These are phyloP conservation scores for Grammomys dolichurus DNA, from an alignment of 2,113 vertebrate genomes.

Conservation along the genomic window DNA sequence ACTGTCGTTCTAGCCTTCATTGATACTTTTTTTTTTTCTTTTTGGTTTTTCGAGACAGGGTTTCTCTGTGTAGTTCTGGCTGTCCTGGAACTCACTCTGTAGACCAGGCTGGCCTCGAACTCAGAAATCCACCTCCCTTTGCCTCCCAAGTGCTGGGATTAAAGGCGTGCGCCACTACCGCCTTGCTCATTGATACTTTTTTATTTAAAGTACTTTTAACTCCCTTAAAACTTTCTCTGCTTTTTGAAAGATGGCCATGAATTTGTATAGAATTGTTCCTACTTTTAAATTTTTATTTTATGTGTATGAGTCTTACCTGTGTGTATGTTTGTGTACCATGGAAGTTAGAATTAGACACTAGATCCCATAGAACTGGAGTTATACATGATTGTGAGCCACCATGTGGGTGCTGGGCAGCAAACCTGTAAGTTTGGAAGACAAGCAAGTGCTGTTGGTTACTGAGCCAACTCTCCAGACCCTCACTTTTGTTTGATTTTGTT, in stretches of 20 bases:
- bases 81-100: background rate
- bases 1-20: conserved; percentile 13
- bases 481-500: background rate
- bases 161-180: background rate
- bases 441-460: background rate
- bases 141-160: background rate
- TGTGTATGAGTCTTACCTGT: background rate
- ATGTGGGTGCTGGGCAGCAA: background rate
- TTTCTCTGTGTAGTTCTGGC: background rate
- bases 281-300: conserved; percentile 17
- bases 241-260: conserved; percentile 25
- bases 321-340: background rate
- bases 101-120: background rate
- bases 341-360: background rate
- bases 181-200: background rate
- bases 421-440: background rate
- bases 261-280: background rate
- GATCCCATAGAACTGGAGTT: background rate
- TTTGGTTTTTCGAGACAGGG: background rate
- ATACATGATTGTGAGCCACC: background rate
- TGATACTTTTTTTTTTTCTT: background rate
- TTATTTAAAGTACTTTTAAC: conserved; percentile 13
- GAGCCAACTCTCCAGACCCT: background rate
- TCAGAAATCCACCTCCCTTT: background rate
- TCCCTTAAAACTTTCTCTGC: background rate